Evolutionary conservation across 2,888 invertebrate genomes (phyloP), one percentile per base, ranked within the genome.

Genomic region (Arrhopalites spinosus): DNA sequence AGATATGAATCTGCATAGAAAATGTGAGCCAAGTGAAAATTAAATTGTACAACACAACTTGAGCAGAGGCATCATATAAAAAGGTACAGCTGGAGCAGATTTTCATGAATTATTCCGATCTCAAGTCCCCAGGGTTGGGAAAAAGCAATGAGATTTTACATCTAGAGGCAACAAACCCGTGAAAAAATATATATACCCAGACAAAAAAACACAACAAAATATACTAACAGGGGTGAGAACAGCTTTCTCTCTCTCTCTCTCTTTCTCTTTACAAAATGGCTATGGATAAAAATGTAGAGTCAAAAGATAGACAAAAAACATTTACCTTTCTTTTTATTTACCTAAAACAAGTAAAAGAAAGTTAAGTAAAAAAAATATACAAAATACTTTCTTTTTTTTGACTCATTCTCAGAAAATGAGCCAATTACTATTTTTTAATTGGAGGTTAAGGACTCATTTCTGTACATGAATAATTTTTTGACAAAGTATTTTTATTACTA

Each of bases 101-200:
- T 69, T 69, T 53, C 69, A 69, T 69, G 69, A 69, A 69, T 69
- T 69, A 69, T 69, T 69, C 69, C 50, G 67, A 69, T 69, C 53
- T 53, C 23, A 25, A 25, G 50, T 53, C 69, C 69, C 53, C 69
- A 69, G 69, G 69, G 69, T 50, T 47, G 27, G n/a, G 27, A 69
- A 53, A 50, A 69, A 69, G 69, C 69, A 69, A 69, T 69, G 69
- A 69, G 69, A 69, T 69, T 69, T 69, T 69, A 50, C 69, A 50
- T 69, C 69, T 53, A 69, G 27, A 29, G 30, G 7, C 53, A 27
- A 27, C 50, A 53, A 67, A 67, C n/a, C n/a, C 20, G 23, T n/a
- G 23, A 56, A 56, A 15, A 56, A 23, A 47, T 15, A 47, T 11
- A 47, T 11, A 47, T 11, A 47, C 11, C 15, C 11, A 47, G 47